Evolutionary conservation across 2,797 vertebrate genomes (phyloP).

Genomic region (Myotis findleyi): DNA sequence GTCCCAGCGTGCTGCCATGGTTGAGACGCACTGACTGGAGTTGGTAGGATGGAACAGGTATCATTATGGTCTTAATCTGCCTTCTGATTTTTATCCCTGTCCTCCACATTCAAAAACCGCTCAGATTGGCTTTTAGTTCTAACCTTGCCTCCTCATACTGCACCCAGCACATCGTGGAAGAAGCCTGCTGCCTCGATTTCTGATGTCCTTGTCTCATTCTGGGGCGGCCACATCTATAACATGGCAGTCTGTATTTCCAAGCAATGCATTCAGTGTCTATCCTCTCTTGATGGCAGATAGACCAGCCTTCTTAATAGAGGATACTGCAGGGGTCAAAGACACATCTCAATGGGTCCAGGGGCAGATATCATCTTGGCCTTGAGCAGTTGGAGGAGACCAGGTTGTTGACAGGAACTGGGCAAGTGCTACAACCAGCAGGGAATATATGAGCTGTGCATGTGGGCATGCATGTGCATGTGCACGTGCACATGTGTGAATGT

Average conservation of each 20-base stretch:
- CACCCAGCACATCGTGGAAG: background rate
- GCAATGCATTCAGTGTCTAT: background rate
- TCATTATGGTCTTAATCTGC: background rate
- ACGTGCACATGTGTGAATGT: fast-evolving
- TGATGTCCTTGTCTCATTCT: background rate
- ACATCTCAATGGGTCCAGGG: background rate
- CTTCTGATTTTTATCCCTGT: background rate
- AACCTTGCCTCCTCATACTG: background rate
- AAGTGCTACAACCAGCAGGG: background rate
- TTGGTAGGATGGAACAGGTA: background rate
- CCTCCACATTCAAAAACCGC: background rate
- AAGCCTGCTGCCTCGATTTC: background rate
- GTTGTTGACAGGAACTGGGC: background rate
- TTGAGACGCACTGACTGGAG: background rate
- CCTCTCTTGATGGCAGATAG: background rate
- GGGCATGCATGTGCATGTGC: too few species aligned
- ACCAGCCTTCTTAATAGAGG: background rate
- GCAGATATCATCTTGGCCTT: background rate
- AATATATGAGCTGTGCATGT: background rate
- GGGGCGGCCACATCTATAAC: background rate
- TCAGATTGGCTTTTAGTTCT: background rate
- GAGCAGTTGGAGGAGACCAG: background rate
- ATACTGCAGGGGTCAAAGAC: background rate
- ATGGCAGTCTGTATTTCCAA: background rate
- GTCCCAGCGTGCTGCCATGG: background rate